Conservation (phyloP, 2,888 invertebrate species). For the Morpho deidamia region DNA sequence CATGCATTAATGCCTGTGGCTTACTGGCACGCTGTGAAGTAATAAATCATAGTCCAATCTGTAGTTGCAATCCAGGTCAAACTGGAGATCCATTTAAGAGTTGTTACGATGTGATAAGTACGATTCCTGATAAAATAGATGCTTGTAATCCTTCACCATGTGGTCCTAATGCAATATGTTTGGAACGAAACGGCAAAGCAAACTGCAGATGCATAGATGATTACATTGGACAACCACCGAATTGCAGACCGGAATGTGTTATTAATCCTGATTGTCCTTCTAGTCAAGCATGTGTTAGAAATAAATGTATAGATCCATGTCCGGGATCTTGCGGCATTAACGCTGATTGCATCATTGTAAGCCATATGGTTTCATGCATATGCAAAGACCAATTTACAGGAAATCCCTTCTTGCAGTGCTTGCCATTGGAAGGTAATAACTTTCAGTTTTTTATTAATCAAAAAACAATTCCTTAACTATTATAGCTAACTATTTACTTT, state of each 20-base stretch:
- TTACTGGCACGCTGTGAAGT: slow-evolving; percentile 87
- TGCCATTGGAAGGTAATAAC: slow-evolving; percentile 71
- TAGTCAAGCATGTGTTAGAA: slow-evolving; percentile 87
- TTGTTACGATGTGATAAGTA: slow-evolving; percentile 78
- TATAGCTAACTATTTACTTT: too few relatives aligned
- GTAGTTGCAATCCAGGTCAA: slow-evolving; percentile 86
- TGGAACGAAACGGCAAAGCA: slow-evolving; percentile 81
- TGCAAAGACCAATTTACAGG: slow-evolving; percentile 88
- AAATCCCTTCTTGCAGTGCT: slow-evolving; percentile 89
- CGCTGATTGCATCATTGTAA: slow-evolving; percentile 88
- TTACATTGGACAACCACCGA: slow-evolving; percentile 88
- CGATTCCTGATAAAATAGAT: slow-evolving; percentile 50
- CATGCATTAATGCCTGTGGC: slow-evolving; percentile 90
- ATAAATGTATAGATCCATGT: slow-evolving; percentile 89
- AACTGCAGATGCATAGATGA: slow-evolving; percentile 87
- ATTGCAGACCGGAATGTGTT: slow-evolving; percentile 89
- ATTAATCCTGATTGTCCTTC: slow-evolving; percentile 89
- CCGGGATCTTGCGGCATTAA: slow-evolving; percentile 89
- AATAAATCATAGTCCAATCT: slow-evolving; percentile 91
- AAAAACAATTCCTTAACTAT: not conserved
- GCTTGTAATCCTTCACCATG: slow-evolving; percentile 89
- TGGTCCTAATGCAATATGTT: slow-evolving; percentile 88
- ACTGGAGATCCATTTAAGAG: slow-evolving; percentile 89
- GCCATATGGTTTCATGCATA: slow-evolving; percentile 88
- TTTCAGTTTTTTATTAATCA: not conserved